Base-by-base conservation (phyloP, 2,797 vertebrate genomes). In the Epinephelus awoara region DNA sequence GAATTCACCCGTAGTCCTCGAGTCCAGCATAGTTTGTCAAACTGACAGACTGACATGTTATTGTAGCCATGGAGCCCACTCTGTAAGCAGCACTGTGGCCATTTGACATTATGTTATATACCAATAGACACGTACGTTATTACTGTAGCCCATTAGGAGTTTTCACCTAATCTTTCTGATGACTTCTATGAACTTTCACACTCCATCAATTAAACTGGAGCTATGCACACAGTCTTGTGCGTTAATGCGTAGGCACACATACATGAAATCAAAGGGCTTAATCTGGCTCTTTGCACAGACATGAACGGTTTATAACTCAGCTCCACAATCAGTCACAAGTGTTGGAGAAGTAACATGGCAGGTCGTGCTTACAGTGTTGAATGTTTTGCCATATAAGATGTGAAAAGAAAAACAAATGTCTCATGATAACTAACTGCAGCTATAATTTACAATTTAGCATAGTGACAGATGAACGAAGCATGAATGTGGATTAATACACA, bases 21-120 rank as follows among this genome's bases (percentile, higher is more conserved):
- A 19, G 77, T 72, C 70, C 57, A 78, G 64, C 44, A 59, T 54
- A 57, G 51, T 90, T 88, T 76, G 77, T 91, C 86, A 91, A 77
- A 65, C 44, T 78, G 84, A 86, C 89, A 89, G 62, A 81, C 63
- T 75, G 78, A 78, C 62, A 70, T 92, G 83, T 88, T 87, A 72
- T 85, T 87, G 70, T 63, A 90, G 72, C 88, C 69, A 57, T 40
- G 51, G 77, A 72, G 66, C 54, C 65, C 58, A 44, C 64, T 59
- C 38, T 75, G 59, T 78, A 77, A 72, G 75, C 67, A 77, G 61
- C 21, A 47, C 55, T 67, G 46, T 42, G 55, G 56, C 40, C 51
- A 54, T 78, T 25, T 82, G 72, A 82, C 69, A 67, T 75, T 70
- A 68, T 50, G 67, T 65, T 79, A 76, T 50, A 76, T n/a, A 61